phyloP scores from a whole-genome alignment of 2,113 vertebrate species.

The Equus quagga region DNA sequence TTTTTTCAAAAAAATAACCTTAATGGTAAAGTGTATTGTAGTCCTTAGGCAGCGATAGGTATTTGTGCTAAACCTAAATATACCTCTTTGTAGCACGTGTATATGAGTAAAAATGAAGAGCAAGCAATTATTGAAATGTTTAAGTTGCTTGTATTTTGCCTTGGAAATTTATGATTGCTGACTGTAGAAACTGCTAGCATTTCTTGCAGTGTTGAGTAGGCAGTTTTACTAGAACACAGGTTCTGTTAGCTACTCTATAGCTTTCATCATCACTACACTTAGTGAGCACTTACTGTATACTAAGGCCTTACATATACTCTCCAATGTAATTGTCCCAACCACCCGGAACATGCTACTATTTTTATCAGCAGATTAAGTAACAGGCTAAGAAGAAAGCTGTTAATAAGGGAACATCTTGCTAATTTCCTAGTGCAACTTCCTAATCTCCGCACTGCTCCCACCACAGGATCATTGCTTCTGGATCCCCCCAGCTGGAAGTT shows the following conservation, averaged over 20 bases:
- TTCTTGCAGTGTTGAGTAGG: not conserved
- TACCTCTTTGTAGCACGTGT: not conserved
- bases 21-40: not conserved
- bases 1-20: not conserved
- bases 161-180: not conserved
- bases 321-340: not conserved
- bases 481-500: not conserved
- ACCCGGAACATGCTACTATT: not conserved
- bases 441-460: not conserved
- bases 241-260: not conserved
- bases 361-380: not conserved
- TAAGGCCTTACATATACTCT: not conserved
- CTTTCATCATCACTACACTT: not conserved
- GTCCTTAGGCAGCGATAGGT: not conserved
- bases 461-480: not conserved
- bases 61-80: slow-evolving; percentile 13
- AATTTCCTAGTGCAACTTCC: not conserved
- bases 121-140: not conserved
- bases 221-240: not conserved
- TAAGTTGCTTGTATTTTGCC: not conserved
- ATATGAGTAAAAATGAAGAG: slow-evolving; percentile 11
- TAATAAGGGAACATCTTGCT: not conserved
- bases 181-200: not conserved
- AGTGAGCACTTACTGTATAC: not conserved
- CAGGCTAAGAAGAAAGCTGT: not conserved